phyloP scores from a whole-genome alignment of 2,888 invertebrate species.

The Horisme vitalbata region DNA sequence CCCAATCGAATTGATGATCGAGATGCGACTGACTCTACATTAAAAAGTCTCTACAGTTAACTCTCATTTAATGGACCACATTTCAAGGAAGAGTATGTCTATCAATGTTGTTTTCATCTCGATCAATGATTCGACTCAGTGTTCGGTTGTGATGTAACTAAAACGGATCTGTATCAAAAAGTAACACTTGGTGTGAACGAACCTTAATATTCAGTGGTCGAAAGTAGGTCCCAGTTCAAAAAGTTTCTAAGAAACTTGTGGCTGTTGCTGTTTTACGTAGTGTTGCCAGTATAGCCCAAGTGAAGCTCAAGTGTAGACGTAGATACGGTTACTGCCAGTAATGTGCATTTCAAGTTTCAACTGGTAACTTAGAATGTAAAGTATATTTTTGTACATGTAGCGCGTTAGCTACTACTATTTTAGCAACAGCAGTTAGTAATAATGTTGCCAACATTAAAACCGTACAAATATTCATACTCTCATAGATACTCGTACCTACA shows the following conservation, averaged over 20 bases:
- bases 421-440: slow-evolving; percentile 35
- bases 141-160: slow-evolving; percentile 7
- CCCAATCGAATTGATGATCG: slow-evolving; percentile 1
- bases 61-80: no score
- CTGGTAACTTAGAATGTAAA: slow-evolving; percentile 23
- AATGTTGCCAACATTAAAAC: slow-evolving; percentile 25
- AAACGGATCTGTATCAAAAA: slow-evolving; percentile 50
- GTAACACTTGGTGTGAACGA: slow-evolving; percentile 33
- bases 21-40: no score
- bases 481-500: slow-evolving; percentile 16
- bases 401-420: slow-evolving; percentile 39
- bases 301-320: slow-evolving; percentile 21
- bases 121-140: background rate
- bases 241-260: slow-evolving; percentile 23
- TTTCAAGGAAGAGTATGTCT: no score
- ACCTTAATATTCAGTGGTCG: slow-evolving; percentile 21
- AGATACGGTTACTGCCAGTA: slow-evolving; percentile 14
- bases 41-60: no score
- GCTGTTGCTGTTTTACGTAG: slow-evolving; percentile 39
- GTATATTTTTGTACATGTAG: slow-evolving; percentile 31
- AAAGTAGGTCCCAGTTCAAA: slow-evolving; percentile 24
- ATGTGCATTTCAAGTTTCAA: slow-evolving; percentile 21
- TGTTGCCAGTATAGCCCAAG: slow-evolving; percentile 23
- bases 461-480: slow-evolving; percentile 14
- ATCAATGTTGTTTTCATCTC: no score